Conservation (phyloP, 1,140 invertebrate genomes). For the Polypedilum pembai region DNA sequence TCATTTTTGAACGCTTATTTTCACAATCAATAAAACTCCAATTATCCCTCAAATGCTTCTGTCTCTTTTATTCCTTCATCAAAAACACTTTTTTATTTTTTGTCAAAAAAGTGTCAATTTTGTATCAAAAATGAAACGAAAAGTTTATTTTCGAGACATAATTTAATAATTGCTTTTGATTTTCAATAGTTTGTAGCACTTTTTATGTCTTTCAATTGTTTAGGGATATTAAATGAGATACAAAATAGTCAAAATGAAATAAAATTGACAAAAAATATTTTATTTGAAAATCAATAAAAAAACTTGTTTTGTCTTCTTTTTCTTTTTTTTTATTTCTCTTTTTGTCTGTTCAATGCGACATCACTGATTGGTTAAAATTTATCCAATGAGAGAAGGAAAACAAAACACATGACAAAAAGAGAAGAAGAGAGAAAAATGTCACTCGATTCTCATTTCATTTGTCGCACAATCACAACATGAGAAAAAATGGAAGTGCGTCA, state of each 20-base stretch:
- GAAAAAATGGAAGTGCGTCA: constrained; percentile 16
- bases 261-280: not conserved
- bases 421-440: constrained; percentile 8
- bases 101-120: constrained; percentile 22
- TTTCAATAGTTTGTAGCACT: not conserved
- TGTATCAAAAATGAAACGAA: not conserved
- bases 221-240: not conserved
- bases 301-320: constrained; percentile 3
- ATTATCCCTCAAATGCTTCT: not conserved
- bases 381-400: not conserved
- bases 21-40: not conserved
- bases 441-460: not conserved
- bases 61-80: not conserved
- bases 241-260: not conserved
- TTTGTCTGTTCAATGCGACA: not conserved
- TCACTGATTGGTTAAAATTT: not conserved
- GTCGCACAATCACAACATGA: not conserved
- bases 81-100: not conserved
- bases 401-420: constrained; percentile 6
- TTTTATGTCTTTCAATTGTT: not conserved
- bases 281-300: not conserved
- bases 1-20: not conserved
- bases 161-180: constrained; percentile 24
- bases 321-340: not conserved
- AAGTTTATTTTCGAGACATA: constrained; percentile 7